These are phyloP conservation scores for Seira ritae DNA, from an alignment of 2,888 invertebrate species.

Conservation along the genomic window DNA sequence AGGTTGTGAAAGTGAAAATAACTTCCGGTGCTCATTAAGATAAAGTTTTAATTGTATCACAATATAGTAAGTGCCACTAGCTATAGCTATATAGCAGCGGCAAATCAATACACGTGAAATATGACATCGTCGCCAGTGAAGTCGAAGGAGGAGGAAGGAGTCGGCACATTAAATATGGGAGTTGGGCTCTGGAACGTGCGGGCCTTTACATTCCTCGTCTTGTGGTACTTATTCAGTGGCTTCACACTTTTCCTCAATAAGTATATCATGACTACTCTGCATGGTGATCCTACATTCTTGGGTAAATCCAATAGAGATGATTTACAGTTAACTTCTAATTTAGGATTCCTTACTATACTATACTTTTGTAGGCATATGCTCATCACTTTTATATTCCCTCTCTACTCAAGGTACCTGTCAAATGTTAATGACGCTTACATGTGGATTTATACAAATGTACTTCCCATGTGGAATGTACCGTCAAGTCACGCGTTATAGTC, in stretches of 20 bases:
- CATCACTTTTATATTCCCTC: no score
- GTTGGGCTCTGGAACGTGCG: conserved; percentile 79
- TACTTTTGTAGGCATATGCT: no score
- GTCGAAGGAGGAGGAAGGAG: conserved; percentile 1
- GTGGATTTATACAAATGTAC: conserved; percentile 86
- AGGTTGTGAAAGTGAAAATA: no score
- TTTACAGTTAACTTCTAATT: no score
- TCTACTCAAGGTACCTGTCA: conserved; percentile 82
- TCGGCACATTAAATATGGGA: conserved; percentile 50
- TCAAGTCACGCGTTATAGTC: conserved; percentile 78
- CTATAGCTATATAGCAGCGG: neutral
- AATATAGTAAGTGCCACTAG: neutral
- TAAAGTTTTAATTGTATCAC: neutral
- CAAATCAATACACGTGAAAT: neutral
- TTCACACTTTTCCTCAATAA: conserved; percentile 86
- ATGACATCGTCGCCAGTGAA: neutral
- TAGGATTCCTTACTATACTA: no score
- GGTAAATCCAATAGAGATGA: no score
- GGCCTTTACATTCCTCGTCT: conserved; percentile 80
- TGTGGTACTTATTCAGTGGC: conserved; percentile 88
- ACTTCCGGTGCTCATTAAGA: no score
- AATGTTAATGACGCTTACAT: conserved; percentile 84
- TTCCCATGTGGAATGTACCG: conserved; percentile 85
- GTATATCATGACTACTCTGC: conserved; percentile 84
- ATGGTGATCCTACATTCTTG: conserved; percentile 84